Base-by-base conservation (phyloP, 2,888 invertebrate species). In the Deilephila porcellus region DNA sequence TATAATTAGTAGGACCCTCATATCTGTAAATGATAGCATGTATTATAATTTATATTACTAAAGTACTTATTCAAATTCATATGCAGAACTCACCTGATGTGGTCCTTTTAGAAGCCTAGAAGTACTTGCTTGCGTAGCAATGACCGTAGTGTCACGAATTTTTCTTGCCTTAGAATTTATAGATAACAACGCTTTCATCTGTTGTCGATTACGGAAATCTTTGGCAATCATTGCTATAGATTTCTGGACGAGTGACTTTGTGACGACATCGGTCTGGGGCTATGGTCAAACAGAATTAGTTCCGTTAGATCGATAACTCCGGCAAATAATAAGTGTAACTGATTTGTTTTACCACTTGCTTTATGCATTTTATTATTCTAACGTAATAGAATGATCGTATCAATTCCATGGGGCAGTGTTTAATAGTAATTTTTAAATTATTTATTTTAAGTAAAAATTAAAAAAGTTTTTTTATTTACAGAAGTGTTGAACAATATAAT, bases 171-270 rank as follows among this genome's bases (percentile, higher is more conserved):
- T 89, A 85, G 89, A 90, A 91, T 94, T 94, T 94, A 94, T 94
- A 94, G 91, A 93, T 90, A 91, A 91, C 81, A 86, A 83, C 87
- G 86, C 91, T 93, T 92, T 93, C 93, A 90, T 91, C 90, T 89
- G 85, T 83, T 82, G 86, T 83, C 89, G 90, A 90, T 94, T 94
- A 90, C 94, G 90, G 89, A 88, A 87, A 87, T 91, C 88, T 94
- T 91, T 93, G 84, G 94, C 92, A 94, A 94, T 91, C 86, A 83
- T 91, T 92, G 90, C 90, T 87, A 88, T 86, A 87, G 88, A 89
- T 94, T 94, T 94, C 93, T 94, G 94, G 93, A 85, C 90, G 93
- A 93, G 85, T 92, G 93, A 85, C 80, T 89, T 83, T 85, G 88
- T 83, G 89, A 88, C 93, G 91, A 93, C 93, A 94, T 91, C 88